Conservation (phyloP, 2,888 invertebrate genomes). For the Pseudanteris insignis region DNA sequence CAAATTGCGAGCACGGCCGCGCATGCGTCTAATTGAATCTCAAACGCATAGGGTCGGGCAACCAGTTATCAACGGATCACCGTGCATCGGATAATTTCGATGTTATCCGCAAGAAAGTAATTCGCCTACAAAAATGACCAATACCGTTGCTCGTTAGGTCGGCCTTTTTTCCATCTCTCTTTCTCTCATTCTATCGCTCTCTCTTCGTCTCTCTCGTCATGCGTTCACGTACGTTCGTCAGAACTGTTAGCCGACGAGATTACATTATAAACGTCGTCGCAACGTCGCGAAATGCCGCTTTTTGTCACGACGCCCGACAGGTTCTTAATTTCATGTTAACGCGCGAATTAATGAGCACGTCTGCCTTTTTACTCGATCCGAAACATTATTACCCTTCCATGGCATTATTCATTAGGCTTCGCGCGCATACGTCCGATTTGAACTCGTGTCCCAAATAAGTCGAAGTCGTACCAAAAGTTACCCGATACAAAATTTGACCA, state of each 20-base stretch:
- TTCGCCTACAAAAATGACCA: constrained; percentile 5
- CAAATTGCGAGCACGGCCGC: constrained; percentile 5
- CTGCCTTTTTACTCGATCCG: too few species aligned
- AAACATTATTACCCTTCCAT: too few species aligned
- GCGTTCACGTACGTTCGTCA: constrained; percentile 10
- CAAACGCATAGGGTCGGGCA: constrained; percentile 1
- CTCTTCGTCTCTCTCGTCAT: background rate
- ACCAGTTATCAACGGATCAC: constrained; percentile 17
- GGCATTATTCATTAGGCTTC: too few species aligned
- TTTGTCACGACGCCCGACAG: constrained; percentile 16
- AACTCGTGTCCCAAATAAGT: too few species aligned
- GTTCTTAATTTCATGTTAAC: constrained; percentile 24
- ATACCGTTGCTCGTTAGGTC: constrained; percentile 19
- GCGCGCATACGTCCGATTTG: too few species aligned
- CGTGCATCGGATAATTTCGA: constrained; percentile 14
- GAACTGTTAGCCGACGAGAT: constrained; percentile 21
- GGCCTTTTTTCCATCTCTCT: too few species aligned
- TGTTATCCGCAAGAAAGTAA: constrained; percentile 12
- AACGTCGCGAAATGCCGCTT: constrained; percentile 8
- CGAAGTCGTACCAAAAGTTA: too few species aligned
- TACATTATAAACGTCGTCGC: too few species aligned
- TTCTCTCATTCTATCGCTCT: background rate
- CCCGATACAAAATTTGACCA: too few species aligned
- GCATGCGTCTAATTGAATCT: constrained; percentile 19
- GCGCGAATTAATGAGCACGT: constrained; percentile 21